Evolutionary conservation across 2,797 vertebrate species (phyloP), one percentile per base, ranked within the genome.

Genomic region (Anabas testudineus): DNA sequence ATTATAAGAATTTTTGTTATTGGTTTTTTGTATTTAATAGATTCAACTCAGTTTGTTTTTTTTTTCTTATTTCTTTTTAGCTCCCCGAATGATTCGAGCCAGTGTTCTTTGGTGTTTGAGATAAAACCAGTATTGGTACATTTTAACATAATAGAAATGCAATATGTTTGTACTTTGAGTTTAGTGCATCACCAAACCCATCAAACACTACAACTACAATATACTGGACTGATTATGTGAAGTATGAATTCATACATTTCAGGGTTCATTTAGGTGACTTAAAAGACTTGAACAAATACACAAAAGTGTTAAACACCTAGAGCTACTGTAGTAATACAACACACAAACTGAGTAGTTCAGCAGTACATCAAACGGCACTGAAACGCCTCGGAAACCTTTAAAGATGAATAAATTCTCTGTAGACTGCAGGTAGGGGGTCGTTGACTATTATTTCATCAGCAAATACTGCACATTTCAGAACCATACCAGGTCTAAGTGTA

Each of bases 1-100:
- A 43, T 80, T 51, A 66, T 64, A 63, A 37, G 24, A 42, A 19
- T 66, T 79, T 59, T 58, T 67, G 15, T 80, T 68, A 64, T 74
- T 70, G 45, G 4, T 61, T 73, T 67, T 61, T 60, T 49, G 4
- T 46, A 66, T 76, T 57, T 42, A 61, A 71, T 75, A 69, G 1
- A 71, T 84, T 67, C 76, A 69, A 39, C 41, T 53, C 2, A 9
- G 15, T 54, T 73, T 61, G 14, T 10, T 18, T 16, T 47, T 70
- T 37, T 37, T 21, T 46, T 39, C 60, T 36, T 0, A 24, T 18
- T n/a, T 18, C 4, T 49, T 66, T 49, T 47, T 21, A 59, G 24
- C 37, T 42, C n/a, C 22, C 8, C 54, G 52, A 74, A 47, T 10
- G 37, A 57, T 45, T n/a, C 19, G 54, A 54, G 34, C 24, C 52